Conservation (phyloP, 2,113 vertebrate genomes). For the Mustela lutreola region DNA sequence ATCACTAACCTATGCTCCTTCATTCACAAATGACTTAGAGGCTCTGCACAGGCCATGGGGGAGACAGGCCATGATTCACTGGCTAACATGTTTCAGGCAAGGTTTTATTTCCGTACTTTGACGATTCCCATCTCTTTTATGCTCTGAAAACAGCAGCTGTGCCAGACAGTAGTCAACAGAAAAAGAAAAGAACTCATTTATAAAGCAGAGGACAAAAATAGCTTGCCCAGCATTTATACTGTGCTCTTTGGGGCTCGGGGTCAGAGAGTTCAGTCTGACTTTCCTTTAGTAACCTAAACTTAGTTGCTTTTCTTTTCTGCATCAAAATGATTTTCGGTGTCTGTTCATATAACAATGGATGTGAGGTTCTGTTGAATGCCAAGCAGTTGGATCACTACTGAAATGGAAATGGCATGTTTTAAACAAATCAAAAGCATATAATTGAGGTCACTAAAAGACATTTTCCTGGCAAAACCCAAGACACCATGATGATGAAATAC, state of each 20-base stretch:
- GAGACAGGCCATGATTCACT: background rate
- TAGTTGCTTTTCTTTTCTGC: constrained; percentile 22
- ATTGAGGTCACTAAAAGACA: background rate
- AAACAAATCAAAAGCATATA: background rate
- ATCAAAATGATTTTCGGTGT: background rate
- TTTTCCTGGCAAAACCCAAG: constrained; percentile 38
- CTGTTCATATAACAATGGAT: background rate
- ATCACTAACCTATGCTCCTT: background rate
- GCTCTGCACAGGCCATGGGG: too few relatives aligned
- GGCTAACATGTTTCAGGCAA: background rate
- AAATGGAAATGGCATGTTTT: constrained; percentile 34
- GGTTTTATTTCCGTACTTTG: background rate
- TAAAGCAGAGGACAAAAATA: constrained; percentile 37
- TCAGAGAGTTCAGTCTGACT: background rate
- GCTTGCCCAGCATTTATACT: background rate
- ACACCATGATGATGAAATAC: background rate
- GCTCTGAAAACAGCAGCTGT: constrained; percentile 11
- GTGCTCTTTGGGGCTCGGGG: background rate
- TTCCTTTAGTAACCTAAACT: constrained; percentile 41
- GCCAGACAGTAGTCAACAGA: constrained; percentile 13
- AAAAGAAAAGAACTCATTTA: constrained; percentile 26
- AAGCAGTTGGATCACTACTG: background rate
- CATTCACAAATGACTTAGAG: background rate
- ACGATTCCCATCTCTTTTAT: background rate
- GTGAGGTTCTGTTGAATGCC: background rate